Base-by-base conservation (phyloP, 2,797 vertebrate genomes). In the Eulemur coronatus region DNA sequence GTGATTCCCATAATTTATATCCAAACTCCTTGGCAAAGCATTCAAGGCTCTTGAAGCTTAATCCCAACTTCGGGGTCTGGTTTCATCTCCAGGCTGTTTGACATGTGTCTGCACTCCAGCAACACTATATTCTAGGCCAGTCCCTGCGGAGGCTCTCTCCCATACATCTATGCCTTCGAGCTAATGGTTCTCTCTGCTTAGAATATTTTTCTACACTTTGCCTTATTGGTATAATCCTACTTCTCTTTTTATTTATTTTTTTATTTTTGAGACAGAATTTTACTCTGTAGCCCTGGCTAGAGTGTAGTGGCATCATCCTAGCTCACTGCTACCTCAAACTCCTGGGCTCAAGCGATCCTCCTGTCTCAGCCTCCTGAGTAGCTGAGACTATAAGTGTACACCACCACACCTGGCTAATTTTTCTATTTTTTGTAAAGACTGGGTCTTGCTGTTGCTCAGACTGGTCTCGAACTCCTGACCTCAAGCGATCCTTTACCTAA, bases 81-180 rank as follows among this genome's bases (percentile, higher is more conserved):
- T 12, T 82, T 72, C 46, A 11, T 61, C 24, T 86, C 24, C 20
- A 38, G 2, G 43, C 18, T 35, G 1, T 41, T 63, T 43, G 72
- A 33, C 35, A 10, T 20, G 38, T 18, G 12, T 38, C 57, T 59
- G 13, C 9, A 3, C 13, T 72, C 30, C 7, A 35, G 8, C 17
- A 35, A 22, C 14, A 3, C 11, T 5, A 38, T 0, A 50, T 28
- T 41, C 48, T 35, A 2, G n/a, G 73, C 30, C 9, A 38, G 24
- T 50, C 57, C 59, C 28, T 55, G 41, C 7, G 65, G 63, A 2
- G 2, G 15, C 28, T 79, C 5, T 50, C 89, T 55, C 30, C n/a
- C 6, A 7, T 10, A 1, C 6, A 6, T 26, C 9, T 30, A 0
- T 70, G 59, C 41, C 41, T 52, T 35, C 7, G 22, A n/a, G 33